These are phyloP conservation scores for Brachyalestes nurse DNA, from an alignment of 2,797 vertebrate species.

Conservation along the genomic window DNA sequence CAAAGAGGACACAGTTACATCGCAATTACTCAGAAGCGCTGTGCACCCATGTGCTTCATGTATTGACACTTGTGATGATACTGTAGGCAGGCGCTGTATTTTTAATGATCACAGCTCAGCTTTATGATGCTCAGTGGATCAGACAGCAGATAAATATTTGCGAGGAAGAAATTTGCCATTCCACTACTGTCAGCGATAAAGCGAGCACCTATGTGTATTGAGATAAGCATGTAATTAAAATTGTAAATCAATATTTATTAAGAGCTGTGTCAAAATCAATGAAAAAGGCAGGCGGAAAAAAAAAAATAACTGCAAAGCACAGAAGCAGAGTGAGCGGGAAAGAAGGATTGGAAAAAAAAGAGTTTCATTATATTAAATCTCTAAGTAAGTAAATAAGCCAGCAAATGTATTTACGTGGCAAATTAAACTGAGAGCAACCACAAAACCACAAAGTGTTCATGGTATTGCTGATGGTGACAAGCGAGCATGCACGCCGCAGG, in stretches of 20 bases:
- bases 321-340: not conserved
- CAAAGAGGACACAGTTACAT: conserved; percentile 51
- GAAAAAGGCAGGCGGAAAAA: conserved; percentile 48
- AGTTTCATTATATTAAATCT: not conserved
- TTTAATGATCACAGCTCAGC: conserved; percentile 76
- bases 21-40: conserved; percentile 62
- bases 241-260: conserved; percentile 81
- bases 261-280: conserved; percentile 68
- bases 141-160: conserved; percentile 78
- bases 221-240: conserved; percentile 82
- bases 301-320: not conserved
- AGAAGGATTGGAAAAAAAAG: not conserved
- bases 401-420: not conserved
- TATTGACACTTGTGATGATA: conserved; percentile 73
- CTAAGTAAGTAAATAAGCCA: conserved; percentile 9
- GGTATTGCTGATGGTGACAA: not conserved
- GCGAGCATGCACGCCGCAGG: not conserved
- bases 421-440: not conserved
- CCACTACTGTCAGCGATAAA: conserved; percentile 77
- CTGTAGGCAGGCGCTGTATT: conserved; percentile 67
- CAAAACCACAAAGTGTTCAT: conserved; percentile 7
- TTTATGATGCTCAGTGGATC: conserved; percentile 75
- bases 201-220: conserved; percentile 73
- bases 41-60: conserved; percentile 57
- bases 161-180: conserved; percentile 76